Base-by-base conservation (phyloP, 1,140 invertebrate species). In the Psix sp. region DNA sequence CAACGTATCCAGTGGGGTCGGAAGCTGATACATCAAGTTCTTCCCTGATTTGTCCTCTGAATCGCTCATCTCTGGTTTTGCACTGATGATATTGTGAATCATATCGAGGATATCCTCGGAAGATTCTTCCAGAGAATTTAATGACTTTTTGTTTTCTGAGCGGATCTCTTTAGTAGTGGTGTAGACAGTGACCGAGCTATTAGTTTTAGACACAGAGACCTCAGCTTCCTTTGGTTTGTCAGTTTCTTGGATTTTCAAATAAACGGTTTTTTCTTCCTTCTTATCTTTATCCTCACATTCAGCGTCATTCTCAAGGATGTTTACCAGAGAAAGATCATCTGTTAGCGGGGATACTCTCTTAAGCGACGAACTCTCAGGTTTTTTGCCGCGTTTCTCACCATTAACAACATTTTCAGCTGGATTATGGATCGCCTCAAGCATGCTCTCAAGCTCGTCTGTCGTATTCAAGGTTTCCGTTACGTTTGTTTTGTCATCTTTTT, bases 31-130 rank as follows among this genome's bases (percentile, higher is more conserved):
- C 36, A 86, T 78, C 18, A 86, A 38, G 59, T 77, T 85, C 9
- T 86, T 86, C 15, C 78, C 70, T 0, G 80, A 73, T 29, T 82
- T 82, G 0, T 85, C 82, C 0, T 80, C 80, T 0, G 62, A 5
- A 29, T 86, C 83, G 0, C 79, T 80, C 86, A 87, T 87, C 60
- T 87, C 86, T 3, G 86, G 85, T 35, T 87, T 87, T 0, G 84
- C 81, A 1, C 84, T 85, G 56, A 87, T 90, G 29, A 92, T 92
- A 67, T 92, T 91, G 35, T 92, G 90, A 9, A 92, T 82, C 86
- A 92, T 91, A 72, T 91, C 90, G 1, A 92, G 79, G 80, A 92
- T 91, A 74, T 92, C 91, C 74, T 93, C 91, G 18, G 91, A 90
- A 1, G 89, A 89, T 66, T 92, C 91, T 6, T 85, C 85, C 35